Evolutionary conservation across 2,797 vertebrate species (phyloP).

Genomic region (Synanceia verrucosa): DNA sequence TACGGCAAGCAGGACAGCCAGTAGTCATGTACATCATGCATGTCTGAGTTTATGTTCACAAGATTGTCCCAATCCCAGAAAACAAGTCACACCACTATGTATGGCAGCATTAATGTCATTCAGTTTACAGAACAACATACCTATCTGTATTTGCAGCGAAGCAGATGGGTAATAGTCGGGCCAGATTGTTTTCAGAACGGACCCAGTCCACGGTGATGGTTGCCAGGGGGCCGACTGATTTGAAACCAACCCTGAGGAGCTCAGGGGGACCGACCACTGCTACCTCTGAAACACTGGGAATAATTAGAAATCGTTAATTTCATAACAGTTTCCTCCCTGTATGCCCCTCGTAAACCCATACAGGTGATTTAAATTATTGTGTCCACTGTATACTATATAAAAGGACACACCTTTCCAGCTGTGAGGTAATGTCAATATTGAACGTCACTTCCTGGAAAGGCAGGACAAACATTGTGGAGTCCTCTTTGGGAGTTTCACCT

Average conservation of each 20-base stretch:
- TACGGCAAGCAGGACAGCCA: too few species aligned
- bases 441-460: conserved; percentile 68
- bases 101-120: neutral
- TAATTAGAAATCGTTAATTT: neutral
- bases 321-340: too few species aligned
- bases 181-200: conserved; percentile 61
- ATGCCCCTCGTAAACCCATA: neutral
- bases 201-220: conserved; percentile 69
- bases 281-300: conserved; percentile 72
- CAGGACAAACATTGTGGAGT: conserved; percentile 44
- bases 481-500: conserved; percentile 39
- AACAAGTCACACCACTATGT: neutral
- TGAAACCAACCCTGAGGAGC: conserved; percentile 55
- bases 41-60: too few species aligned
- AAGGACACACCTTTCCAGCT: conserved; percentile 55
- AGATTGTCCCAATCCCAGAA: too few species aligned
- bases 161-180: conserved; percentile 74
- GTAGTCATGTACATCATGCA: too few species aligned
- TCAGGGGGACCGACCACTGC: conserved; percentile 75
- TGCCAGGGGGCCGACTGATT: conserved; percentile 32
- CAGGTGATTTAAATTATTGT: neutral
- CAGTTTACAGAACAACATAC: conserved; percentile 42
- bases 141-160: conserved; percentile 74
- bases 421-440: conserved; percentile 45
- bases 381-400: neutral